Evolutionary conservation across 2,797 vertebrate genomes (phyloP).

Genomic region (Sebastes reedi): DNA sequence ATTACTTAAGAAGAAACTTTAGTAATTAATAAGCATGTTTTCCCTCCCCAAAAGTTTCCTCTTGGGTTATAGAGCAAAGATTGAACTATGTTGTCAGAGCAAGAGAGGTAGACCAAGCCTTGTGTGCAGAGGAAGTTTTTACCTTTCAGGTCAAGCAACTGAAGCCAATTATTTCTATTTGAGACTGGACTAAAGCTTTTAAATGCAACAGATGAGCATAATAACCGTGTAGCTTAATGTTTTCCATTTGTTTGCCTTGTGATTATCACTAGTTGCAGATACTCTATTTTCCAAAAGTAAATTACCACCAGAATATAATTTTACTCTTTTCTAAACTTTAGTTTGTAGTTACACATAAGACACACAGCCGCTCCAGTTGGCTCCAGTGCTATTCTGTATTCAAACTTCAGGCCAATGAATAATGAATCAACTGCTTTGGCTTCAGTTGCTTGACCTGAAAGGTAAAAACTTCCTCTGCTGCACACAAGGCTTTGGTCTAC

Average conservation of each 20-base stretch:
- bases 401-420: conserved; percentile 64
- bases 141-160: too few species aligned
- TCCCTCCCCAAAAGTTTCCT: too few species aligned
- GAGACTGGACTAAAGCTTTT: not conserved
- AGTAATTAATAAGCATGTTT: too few species aligned
- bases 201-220: not conserved
- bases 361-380: not conserved
- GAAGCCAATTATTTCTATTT: not conserved
- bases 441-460: conserved; percentile 53
- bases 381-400: conserved; percentile 46
- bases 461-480: conserved; percentile 5
- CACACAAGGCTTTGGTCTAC: not conserved
- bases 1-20: too few species aligned
- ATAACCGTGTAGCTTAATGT: not conserved
- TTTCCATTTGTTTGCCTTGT: not conserved
- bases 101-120: not conserved
- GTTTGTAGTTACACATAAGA: not conserved
- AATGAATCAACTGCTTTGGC: conserved; percentile 64
- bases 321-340: not conserved
- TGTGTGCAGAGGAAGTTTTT: not conserved
- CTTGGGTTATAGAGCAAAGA: not conserved
- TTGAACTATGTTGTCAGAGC: not conserved
- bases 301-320: not conserved
- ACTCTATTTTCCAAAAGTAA: not conserved
- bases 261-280: not conserved